phyloP scores from a whole-genome alignment of 1,140 invertebrate genomes.

The Solen grandis region DNA sequence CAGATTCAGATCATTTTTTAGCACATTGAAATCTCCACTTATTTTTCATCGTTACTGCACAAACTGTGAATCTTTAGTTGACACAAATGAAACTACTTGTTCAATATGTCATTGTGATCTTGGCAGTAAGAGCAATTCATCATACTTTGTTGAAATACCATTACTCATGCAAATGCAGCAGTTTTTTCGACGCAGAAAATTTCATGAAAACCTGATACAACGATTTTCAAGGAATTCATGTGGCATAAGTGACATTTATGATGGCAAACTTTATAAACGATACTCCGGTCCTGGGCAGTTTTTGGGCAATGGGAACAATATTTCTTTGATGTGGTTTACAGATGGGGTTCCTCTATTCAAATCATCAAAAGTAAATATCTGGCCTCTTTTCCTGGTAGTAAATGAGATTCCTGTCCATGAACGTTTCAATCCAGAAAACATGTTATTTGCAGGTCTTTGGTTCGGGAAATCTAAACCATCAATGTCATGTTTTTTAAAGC shows the following conservation, averaged over 20 bases:
- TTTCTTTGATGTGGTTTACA: constrained; percentile 40
- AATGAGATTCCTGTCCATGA: constrained; percentile 27
- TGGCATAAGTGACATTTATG: constrained; percentile 46
- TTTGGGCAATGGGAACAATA: constrained; percentile 8
- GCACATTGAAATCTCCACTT: no score
- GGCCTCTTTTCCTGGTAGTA: constrained; percentile 36
- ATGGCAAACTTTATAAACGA: constrained; percentile 21
- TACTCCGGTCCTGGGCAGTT: constrained; percentile 15
- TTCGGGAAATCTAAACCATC: constrained; percentile 34
- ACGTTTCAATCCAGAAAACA: constrained; percentile 15
- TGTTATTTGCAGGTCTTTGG: constrained; percentile 1
- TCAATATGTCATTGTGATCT: not conserved
- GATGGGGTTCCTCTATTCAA: constrained; percentile 47
- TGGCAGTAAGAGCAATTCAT: not conserved
- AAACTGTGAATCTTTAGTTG: not conserved
- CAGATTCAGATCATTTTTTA: not conserved
- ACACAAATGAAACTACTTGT: not conserved
- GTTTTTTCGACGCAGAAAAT: constrained; percentile 6
- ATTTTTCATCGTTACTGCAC: no score
- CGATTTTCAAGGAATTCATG: constrained; percentile 3
- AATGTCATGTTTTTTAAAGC: constrained; percentile 38
- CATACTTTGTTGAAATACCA: no score
- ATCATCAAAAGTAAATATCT: constrained; percentile 42
- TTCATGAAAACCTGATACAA: not conserved
- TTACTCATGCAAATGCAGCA: constrained; percentile 18